These are phyloP conservation scores for Drosophila subsilvestris DNA, from an alignment of 2,888 invertebrate species.

Conservation along the genomic window DNA sequence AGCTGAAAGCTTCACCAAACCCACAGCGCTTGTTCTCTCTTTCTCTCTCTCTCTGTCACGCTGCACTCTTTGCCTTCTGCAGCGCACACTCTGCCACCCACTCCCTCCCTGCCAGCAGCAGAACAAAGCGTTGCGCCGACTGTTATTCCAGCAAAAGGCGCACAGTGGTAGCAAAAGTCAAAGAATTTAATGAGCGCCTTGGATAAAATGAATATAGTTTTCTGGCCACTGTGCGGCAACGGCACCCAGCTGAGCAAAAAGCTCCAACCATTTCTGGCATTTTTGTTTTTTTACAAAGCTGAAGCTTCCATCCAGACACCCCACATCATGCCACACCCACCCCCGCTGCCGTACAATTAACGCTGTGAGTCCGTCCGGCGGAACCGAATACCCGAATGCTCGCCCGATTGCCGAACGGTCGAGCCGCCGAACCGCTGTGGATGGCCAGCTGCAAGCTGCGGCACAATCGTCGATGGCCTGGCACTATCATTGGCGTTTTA, in stretches of 20 bases:
- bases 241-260: slow-evolving; percentile 38
- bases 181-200: no score
- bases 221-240: neutral
- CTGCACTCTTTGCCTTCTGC: neutral
- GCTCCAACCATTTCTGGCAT: slow-evolving; percentile 9
- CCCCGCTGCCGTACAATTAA: neutral
- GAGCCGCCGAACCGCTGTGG: neutral
- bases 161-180: neutral
- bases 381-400: slow-evolving; percentile 14
- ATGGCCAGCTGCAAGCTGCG: slow-evolving; percentile 53
- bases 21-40: neutral
- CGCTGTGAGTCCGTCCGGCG: neutral
- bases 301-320: slow-evolving; percentile 15
- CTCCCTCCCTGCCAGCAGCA: neutral
- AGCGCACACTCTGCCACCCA: slow-evolving; percentile 43
- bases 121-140: neutral
- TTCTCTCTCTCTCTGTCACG: neutral
- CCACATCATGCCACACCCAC: neutral
- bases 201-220: no score
- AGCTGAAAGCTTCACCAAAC: slow-evolving; percentile 58
- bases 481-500: slow-evolving; percentile 84
- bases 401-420: slow-evolving; percentile 21
- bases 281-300: slow-evolving; percentile 4
- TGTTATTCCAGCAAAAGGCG: slow-evolving; percentile 1
- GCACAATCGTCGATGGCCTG: slow-evolving; percentile 48